Evolutionary conservation across 2,113 vertebrate genomes (phyloP), one percentile per base, ranked within the genome.

Genomic region (Mobula hypostoma): DNA sequence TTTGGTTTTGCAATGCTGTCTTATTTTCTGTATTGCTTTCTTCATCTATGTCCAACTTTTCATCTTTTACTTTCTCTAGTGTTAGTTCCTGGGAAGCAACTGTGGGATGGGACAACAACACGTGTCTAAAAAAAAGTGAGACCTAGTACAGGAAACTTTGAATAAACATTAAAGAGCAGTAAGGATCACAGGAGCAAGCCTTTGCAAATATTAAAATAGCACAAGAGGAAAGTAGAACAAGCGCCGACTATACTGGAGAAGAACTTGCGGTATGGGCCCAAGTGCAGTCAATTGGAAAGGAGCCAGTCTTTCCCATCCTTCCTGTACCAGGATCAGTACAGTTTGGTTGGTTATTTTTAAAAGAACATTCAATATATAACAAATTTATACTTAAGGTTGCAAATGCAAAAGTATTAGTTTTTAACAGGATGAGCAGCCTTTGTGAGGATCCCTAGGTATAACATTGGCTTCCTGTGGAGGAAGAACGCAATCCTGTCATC

Each of bases 251-350:
- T 32, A 8, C 29, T 32, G 61, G 29, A 63, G 9, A 19, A 90
- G n/a, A 19, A 5, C 61, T 66, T 90, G 58, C n/a, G 85, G 85
- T 66, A 12, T 90, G 58, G 7, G 27, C 15, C 61, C 66, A 90
- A n/a, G 27, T 17, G 58, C 58, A 88, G 58, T 61, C 85, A 61
- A 63, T 17, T 88, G 85, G 58, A 88, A 88, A 63, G 12, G n/a
- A n/a, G 27, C 58, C 85, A 88, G 24, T 15, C 58, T 7, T 21
- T 61, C 48, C 29, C 61, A 36, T 90, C 61, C 85, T 90, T 90
- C 85, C 85, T 32, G 61, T 68, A 68, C 61, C 61, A 90, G 61
- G 85, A 90, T 90, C 29, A 68, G n/a, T 63, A 61, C 85, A 90
- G 2, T 2, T 68, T 63, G 17, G n/a, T 66, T 68, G 85, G 61